Evolutionary conservation across 2,113 vertebrate genomes (phyloP).

Genomic region (Melanostigma gelatinosum): DNA sequence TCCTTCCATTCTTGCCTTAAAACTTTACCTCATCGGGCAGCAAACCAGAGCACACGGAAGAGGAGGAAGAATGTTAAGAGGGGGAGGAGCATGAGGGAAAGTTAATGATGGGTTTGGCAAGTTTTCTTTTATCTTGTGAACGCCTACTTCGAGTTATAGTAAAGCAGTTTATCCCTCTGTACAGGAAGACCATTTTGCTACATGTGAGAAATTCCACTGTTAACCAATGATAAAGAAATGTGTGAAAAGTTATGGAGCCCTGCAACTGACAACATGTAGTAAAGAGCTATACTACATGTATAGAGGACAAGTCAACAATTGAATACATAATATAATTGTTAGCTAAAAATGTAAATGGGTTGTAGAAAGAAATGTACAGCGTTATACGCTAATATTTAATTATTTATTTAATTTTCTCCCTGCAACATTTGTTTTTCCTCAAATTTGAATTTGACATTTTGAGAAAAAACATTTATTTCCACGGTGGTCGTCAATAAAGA

Average conservation of each 20-base stretch:
- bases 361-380: background rate
- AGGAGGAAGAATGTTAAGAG: constrained; percentile 59
- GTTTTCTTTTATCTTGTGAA: constrained; percentile 37
- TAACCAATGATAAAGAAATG: constrained; percentile 10
- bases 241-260: constrained; percentile 16
- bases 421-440: background rate
- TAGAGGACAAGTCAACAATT: constrained; percentile 7
- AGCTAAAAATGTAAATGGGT: background rate
- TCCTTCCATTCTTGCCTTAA: constrained; percentile 80
- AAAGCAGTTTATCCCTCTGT: constrained; percentile 1
- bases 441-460: background rate
- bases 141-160: constrained; percentile 12
- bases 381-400: background rate
- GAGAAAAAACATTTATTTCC: background rate
- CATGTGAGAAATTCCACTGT: background rate
- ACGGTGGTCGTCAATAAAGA: background rate
- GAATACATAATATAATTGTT: background rate
- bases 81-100: constrained; percentile 41
- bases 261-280: constrained; percentile 15
- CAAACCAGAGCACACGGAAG: constrained; percentile 51
- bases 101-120: constrained; percentile 37
- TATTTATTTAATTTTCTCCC: background rate
- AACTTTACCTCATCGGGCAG: constrained; percentile 70
- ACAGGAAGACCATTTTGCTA: background rate
- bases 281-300: background rate